These are phyloP conservation scores for Drosophila niveifrons DNA, from an alignment of 2,888 invertebrate genomes.

Conservation along the genomic window DNA sequence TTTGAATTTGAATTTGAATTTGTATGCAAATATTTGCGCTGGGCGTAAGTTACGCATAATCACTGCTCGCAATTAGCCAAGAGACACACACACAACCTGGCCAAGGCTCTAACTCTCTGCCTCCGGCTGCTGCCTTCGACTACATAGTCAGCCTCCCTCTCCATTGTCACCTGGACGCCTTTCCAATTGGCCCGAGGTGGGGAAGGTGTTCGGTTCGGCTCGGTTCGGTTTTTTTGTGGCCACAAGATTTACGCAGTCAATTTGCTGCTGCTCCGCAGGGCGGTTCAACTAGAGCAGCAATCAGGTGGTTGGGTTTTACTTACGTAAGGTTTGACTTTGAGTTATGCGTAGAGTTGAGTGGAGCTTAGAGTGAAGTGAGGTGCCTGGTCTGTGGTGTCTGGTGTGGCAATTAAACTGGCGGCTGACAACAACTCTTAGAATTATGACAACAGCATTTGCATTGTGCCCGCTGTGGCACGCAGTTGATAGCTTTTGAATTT, in stretches of 20 bases:
- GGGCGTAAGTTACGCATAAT: slow-evolving; percentile 68
- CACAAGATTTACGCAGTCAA: slow-evolving; percentile 50
- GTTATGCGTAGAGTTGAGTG: slow-evolving; percentile 24
- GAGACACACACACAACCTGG: slow-evolving; percentile 11
- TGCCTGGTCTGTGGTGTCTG: slow-evolving; percentile 1
- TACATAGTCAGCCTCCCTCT: slow-evolving; percentile 13
- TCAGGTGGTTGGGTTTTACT: slow-evolving; percentile 35
- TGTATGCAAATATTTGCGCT: slow-evolving; percentile 64
- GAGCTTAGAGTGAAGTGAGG: neutral
- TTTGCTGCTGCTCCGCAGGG: slow-evolving; percentile 55
- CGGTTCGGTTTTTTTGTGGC: neutral
- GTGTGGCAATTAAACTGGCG: slow-evolving; percentile 63
- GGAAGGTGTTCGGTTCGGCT: neutral
- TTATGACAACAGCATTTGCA: slow-evolving; percentile 58
- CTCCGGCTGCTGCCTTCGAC: neutral
- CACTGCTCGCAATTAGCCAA: slow-evolving; percentile 23
- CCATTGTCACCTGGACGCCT: slow-evolving; percentile 61
- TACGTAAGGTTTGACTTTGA: slow-evolving; percentile 58
- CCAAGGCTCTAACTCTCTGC: slow-evolving; percentile 10
- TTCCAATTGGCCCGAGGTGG: slow-evolving; percentile 52
- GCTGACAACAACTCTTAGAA: slow-evolving; percentile 46
- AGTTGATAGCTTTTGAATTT: slow-evolving; percentile 59
- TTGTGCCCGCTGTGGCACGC: slow-evolving; percentile 41
- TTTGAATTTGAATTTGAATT: slow-evolving; percentile 46
- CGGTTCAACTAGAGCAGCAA: slow-evolving; percentile 35